phyloP scores from a whole-genome alignment of 2,113 vertebrate genomes.

The Setophaga coronata region DNA sequence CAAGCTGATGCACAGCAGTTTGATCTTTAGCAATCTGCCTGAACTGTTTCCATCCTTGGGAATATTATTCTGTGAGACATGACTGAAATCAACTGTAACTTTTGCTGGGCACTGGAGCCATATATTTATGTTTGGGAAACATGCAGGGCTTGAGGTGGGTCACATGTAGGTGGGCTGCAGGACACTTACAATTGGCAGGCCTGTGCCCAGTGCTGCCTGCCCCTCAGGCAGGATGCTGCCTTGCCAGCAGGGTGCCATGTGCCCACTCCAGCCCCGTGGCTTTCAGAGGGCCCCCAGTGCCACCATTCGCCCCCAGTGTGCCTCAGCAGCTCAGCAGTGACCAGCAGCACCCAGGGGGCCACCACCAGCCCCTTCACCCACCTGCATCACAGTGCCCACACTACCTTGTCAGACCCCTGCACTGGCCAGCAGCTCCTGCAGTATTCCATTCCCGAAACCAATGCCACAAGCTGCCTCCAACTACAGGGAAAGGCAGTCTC shows the following conservation, averaged over 20 bases:
- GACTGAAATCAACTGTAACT: not conserved
- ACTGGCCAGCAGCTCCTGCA: not conserved
- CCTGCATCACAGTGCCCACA: not conserved
- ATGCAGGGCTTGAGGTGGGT: accelerated
- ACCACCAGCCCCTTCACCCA: not conserved
- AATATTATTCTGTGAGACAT: not conserved
- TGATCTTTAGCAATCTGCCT: not conserved
- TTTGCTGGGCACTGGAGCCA: not conserved
- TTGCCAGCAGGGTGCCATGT: not conserved
- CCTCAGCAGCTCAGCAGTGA: not conserved
- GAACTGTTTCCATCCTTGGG: not conserved
- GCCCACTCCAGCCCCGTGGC: not conserved
- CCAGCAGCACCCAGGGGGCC: not conserved
- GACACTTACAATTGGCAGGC: accelerated
- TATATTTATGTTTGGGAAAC: not conserved
- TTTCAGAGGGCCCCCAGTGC: not conserved
- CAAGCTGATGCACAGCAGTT: not conserved
- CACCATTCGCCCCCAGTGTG: not conserved
- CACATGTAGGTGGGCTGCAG: not conserved
- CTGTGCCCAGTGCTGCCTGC: not conserved
- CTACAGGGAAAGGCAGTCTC: not conserved
- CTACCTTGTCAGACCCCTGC: not conserved
- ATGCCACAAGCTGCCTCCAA: not conserved
- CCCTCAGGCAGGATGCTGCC: not conserved
- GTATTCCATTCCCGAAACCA: not conserved